Percentiles rank a stretch among this genome's conserved stretches.
These are phyloP conservation scores for Isichthys henryi DNA, from an alignment of 2,113 vertebrate species.

Conservation along the genomic window DNA sequence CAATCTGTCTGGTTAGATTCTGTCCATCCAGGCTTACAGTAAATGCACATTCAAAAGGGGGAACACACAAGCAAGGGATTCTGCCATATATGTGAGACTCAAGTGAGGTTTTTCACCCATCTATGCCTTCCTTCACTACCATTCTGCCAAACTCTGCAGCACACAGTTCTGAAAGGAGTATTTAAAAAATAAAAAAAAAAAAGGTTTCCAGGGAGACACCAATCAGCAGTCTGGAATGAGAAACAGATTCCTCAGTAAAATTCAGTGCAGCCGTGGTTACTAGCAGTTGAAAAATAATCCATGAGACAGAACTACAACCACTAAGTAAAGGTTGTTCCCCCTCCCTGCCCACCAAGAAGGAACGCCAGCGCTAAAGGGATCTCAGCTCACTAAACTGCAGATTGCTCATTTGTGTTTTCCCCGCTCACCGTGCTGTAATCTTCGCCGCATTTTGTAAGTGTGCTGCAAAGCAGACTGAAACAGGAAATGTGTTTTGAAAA, in stretches of 20 bases:
- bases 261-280: background rate
- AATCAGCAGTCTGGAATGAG: background rate
- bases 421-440: background rate
- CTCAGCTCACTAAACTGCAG: background rate
- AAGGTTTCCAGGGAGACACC: background rate
- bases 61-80: background rate
- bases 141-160: background rate
- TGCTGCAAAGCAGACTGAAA: background rate
- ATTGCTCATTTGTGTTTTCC: background rate
- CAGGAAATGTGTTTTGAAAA: conserved; percentile 40
- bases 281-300: background rate
- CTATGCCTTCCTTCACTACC: background rate
- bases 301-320: background rate
- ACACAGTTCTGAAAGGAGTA: background rate
- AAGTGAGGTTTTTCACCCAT: background rate
- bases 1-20: background rate
- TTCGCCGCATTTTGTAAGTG: background rate
- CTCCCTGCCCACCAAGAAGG: background rate
- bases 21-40: background rate
- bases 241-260: background rate
- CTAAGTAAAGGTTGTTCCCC: background rate
- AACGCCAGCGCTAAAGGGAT: background rate
- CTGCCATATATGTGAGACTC: background rate
- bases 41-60: background rate
- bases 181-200: background rate